These are phyloP conservation scores for Stictonetta naevosa DNA, from an alignment of 2,113 vertebrate genomes.

Conservation along the genomic window DNA sequence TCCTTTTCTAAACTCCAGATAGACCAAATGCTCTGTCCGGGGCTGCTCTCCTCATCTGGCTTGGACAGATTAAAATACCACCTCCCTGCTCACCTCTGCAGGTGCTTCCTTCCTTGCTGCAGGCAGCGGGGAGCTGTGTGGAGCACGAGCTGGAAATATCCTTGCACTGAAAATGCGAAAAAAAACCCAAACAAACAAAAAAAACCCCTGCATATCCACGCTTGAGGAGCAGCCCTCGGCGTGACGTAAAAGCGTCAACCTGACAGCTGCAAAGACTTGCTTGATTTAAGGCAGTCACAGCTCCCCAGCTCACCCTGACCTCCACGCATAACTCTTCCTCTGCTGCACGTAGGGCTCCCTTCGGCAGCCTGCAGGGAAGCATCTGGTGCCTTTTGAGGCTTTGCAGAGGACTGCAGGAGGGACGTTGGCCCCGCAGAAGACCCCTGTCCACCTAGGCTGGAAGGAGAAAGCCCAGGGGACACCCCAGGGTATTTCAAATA, in stretches of 20 bases:
- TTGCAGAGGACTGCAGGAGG: not conserved
- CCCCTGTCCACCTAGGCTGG: not conserved
- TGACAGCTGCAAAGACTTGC: not conserved
- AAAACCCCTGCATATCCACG: not conserved
- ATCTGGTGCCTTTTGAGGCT: not conserved
- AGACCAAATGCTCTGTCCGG: not conserved
- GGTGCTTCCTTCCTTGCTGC: slow-evolving; percentile 24
- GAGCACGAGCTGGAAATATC: not conserved
- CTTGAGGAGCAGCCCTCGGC: not conserved
- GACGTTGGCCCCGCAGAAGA: fast-evolving
- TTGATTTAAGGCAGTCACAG: not conserved
- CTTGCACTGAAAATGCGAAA: not conserved
- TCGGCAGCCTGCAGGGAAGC: not conserved
- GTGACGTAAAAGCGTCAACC: not conserved
- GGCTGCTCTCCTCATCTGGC: not conserved
- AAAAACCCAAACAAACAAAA: not conserved
- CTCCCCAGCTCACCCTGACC: not conserved
- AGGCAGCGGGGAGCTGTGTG: fast-evolving
- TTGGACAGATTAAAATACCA: not conserved
- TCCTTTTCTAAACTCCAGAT: not conserved
- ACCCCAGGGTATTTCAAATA: not conserved
- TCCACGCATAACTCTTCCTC: not conserved
- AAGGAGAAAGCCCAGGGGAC: not conserved
- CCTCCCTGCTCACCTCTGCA: slow-evolving; percentile 6
- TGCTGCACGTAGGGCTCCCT: not conserved